A percentile compares a stretch with the other conserved stretches of the same genome.
Evolutionary conservation across 2,888 invertebrate species (phyloP).

Genomic region (Zonitis immaculata): DNA sequence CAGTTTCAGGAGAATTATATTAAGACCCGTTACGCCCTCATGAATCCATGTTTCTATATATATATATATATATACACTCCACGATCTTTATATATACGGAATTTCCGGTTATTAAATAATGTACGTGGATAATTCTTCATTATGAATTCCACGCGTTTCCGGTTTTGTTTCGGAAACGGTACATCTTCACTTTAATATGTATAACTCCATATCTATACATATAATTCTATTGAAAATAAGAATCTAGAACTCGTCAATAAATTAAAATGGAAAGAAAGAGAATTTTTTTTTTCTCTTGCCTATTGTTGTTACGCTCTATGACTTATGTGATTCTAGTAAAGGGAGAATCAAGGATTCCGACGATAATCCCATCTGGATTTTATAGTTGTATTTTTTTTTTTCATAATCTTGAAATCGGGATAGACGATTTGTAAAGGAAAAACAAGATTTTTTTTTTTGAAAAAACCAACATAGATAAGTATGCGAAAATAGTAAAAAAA

Average conservation of each 20-base stretch:
- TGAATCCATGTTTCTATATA: conserved; percentile 12
- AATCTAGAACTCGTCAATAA: no score
- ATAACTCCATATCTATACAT: neutral
- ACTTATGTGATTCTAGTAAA: neutral
- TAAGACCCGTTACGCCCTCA: conserved; percentile 9
- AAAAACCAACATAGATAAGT: neutral
- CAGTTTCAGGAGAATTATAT: conserved; percentile 8
- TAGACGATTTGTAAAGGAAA: neutral
- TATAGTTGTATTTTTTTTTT: neutral
- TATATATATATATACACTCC: no score
- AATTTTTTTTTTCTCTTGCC: no score
- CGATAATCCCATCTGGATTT: neutral
- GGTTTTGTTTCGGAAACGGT: conserved; percentile 16
- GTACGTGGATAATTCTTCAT: conserved; percentile 25
- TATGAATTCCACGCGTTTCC: conserved; percentile 26
- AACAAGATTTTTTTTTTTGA: no score
- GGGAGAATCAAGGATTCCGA: neutral
- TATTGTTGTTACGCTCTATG: no score
- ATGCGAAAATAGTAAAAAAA: neutral
- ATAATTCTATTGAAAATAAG: no score
- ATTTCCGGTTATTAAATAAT: conserved; percentile 25
- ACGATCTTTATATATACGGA: no score
- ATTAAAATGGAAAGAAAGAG: no score
- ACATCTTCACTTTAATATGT: conserved; percentile 4
- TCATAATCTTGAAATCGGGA: neutral